phyloP scores from a whole-genome alignment of 2,113 vertebrate species.

The Puma concolor region DNA sequence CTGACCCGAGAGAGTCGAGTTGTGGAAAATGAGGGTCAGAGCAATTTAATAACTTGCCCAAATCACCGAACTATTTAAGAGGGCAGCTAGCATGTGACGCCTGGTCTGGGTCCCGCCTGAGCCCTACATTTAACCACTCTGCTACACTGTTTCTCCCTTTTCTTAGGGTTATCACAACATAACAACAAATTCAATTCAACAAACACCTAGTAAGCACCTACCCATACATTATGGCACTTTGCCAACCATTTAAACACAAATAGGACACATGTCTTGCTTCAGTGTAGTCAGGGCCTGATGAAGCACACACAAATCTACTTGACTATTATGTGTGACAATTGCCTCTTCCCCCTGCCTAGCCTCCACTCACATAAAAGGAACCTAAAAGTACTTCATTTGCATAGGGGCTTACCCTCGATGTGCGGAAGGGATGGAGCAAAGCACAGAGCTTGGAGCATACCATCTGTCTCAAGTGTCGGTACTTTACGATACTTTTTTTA shows the following conservation, averaged over 20 bases:
- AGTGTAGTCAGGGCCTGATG: rapidly evolving
- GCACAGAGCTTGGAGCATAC: background rate
- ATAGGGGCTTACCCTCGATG: background rate
- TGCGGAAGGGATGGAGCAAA: background rate
- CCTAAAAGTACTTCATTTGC: background rate
- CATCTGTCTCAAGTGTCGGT: background rate
- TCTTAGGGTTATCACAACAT: background rate
- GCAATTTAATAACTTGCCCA: background rate
- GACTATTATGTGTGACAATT: background rate
- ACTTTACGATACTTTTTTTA: background rate
- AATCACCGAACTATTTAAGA: background rate
- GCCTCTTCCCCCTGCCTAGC: background rate
- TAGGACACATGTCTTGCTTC: background rate
- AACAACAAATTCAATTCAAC: background rate
- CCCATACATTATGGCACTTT: background rate
- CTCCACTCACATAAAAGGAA: background rate
- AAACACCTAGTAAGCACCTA: background rate
- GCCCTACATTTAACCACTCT: background rate
- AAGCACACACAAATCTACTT: background rate
- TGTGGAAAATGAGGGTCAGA: background rate
- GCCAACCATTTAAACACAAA: background rate
- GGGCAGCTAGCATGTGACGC: background rate
- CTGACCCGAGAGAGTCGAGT: background rate
- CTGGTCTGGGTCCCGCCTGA: background rate
- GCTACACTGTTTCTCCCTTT: background rate